Conservation (phyloP, 2,888 invertebrate genomes). For the Brachyptera putata region DNA sequence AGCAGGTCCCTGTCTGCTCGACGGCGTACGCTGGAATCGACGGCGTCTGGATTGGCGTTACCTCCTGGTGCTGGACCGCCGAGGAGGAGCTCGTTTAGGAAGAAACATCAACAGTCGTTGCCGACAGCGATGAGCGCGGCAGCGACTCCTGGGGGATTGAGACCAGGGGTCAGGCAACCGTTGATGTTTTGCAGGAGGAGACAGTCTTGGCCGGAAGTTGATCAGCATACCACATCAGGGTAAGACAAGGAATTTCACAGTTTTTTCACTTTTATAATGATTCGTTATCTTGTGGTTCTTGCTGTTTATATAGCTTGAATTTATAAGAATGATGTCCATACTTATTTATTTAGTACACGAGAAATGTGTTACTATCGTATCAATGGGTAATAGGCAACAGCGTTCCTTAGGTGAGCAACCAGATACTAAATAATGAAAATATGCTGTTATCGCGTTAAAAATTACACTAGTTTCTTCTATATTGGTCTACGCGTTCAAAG, state of each 20-base stretch:
- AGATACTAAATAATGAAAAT: too few species aligned
- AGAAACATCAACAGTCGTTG: conserved; percentile 47
- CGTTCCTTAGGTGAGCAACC: too few species aligned
- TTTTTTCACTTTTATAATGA: background rate
- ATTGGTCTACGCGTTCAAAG: too few species aligned
- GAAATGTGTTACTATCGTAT: too few species aligned
- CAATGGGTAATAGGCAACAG: too few species aligned
- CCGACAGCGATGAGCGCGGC: conserved; percentile 34
- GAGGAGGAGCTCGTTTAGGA: conserved; percentile 50
- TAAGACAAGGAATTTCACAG: too few species aligned
- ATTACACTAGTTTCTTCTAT: too few species aligned
- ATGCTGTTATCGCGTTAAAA: too few species aligned
- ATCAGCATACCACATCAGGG: conserved; percentile 79
- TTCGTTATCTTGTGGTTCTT: too few species aligned
- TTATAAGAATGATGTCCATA: too few species aligned
- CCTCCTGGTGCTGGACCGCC: conserved; percentile 41
- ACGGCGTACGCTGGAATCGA: conserved; percentile 62
- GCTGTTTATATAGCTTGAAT: too few species aligned
- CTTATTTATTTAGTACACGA: too few species aligned
- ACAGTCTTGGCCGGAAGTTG: conserved; percentile 80
- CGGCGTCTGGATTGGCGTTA: conserved; percentile 40
- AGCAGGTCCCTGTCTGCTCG: conserved; percentile 40
- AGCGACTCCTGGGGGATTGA: background rate
- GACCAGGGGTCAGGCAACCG: conserved; percentile 52
- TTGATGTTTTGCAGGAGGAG: conserved; percentile 73